Conservation (phyloP, 2,797 vertebrate genomes). For the Neosalanx taihuensis region DNA sequence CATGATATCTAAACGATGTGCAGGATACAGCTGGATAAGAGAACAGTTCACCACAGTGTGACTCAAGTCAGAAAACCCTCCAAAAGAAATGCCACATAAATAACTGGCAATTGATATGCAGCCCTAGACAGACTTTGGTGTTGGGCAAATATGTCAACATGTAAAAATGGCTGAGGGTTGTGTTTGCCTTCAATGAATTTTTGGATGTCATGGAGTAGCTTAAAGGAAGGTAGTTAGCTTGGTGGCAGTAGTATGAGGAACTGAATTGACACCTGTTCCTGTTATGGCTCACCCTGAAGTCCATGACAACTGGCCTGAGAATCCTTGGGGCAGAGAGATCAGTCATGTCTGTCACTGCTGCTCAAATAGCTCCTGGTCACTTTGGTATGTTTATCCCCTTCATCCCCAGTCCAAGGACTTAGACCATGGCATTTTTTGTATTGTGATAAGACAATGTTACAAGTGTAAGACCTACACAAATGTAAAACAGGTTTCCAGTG, state of each 20-base stretch:
- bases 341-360: conserved; percentile 23
- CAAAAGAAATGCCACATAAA: no score
- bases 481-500: conserved; percentile 1
- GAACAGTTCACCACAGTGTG: no score
- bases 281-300: conserved; percentile 43
- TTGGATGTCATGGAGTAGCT: no score
- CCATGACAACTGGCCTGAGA: conserved; percentile 51
- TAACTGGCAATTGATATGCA: no score
- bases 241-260: conserved; percentile 17
- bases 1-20: no score
- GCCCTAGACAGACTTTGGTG: background rate
- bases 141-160: background rate
- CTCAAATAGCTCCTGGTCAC: conserved; percentile 17
- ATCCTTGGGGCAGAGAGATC: conserved; percentile 32
- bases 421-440: conserved; percentile 13
- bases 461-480: background rate
- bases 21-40: no score
- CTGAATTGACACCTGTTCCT: conserved; percentile 62
- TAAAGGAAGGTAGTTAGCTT: background rate
- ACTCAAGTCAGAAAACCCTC: no score
- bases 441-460: background rate
- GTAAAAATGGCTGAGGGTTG: background rate
- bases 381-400: conserved; percentile 17
- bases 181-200: conserved; percentile 7
- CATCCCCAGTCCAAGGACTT: background rate